phyloP scores from a whole-genome alignment of 2,888 invertebrate species.

The Epistrophe grossulariae region DNA sequence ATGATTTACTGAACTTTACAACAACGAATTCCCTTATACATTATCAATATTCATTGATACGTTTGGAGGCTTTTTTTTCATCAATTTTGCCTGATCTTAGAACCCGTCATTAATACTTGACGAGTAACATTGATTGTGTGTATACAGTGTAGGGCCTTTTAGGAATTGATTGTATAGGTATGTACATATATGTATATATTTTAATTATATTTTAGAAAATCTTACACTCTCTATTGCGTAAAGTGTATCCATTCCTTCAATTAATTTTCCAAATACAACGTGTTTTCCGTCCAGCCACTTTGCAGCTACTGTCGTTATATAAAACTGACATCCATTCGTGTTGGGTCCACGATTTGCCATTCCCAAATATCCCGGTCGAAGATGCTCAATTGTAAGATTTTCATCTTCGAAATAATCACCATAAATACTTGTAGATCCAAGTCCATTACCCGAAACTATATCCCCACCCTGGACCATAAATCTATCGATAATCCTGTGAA shows the following conservation, averaged over 20 bases:
- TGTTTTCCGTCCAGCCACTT: conserved; percentile 96
- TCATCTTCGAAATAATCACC: conserved; percentile 95
- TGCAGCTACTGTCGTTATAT: conserved; percentile 94
- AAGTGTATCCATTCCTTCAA: conserved; percentile 91
- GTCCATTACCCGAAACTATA: conserved; percentile 90
- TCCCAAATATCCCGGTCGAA: conserved; percentile 92
- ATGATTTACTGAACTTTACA: no score
- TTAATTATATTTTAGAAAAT: not conserved
- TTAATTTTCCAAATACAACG: conserved; percentile 94
- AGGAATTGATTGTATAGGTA: no score
- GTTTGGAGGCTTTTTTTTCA: no score
- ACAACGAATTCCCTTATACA: no score
- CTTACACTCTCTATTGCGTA: conserved; percentile 90
- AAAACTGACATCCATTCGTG: conserved; percentile 98
- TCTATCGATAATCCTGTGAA: conserved; percentile 93
- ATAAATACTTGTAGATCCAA: conserved; percentile 93
- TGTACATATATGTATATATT: no score
- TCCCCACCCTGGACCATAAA: conserved; percentile 98
- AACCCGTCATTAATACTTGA: no score
- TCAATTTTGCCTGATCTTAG: no score
- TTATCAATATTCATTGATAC: no score
- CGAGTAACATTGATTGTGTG: no score
- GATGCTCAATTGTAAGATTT: conserved; percentile 91
- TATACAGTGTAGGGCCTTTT: no score
- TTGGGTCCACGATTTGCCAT: conserved; percentile 96